phyloP scores from a whole-genome alignment of 2,113 vertebrate species.

The Picathartes gymnocephalus region DNA sequence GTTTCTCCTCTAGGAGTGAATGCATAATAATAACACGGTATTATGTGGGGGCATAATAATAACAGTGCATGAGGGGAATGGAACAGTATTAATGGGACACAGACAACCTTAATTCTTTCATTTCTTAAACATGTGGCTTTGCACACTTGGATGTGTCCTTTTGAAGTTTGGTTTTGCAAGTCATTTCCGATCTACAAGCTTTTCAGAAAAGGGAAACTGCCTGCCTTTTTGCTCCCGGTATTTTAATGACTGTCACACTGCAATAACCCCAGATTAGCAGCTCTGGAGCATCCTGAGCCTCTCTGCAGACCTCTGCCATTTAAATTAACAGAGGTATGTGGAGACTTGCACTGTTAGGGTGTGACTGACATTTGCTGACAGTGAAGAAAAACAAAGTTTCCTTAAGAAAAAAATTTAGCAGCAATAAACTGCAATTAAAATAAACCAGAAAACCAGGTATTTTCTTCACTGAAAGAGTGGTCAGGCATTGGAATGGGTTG shows the following conservation, averaged over 20 bases:
- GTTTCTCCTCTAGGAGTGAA: constrained; percentile 3
- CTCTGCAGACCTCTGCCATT: neutral
- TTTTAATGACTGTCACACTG: neutral
- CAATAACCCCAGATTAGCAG: neutral
- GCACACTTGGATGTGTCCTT: neutral
- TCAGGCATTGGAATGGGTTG: neutral
- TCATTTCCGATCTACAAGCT: neutral
- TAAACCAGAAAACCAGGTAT: neutral
- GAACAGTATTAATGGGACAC: neutral
- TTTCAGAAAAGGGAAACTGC: neutral
- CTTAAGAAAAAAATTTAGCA: neutral
- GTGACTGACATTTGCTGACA: neutral
- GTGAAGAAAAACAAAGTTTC: neutral
- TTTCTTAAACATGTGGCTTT: neutral
- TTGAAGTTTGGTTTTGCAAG: neutral
- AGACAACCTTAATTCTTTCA: neutral
- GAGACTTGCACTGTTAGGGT: neutral
- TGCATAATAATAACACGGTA: neutral
- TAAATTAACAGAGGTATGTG: neutral
- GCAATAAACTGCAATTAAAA: neutral
- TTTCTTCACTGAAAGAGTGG: neutral
- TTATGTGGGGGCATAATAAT: neutral
- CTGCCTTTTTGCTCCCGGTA: neutral
- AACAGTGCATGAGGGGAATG: neutral
- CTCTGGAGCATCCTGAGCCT: neutral